Evolutionary conservation across 2,797 vertebrate species (phyloP), one percentile per base, ranked within the genome.

Genomic region (Fistularia commersonii): DNA sequence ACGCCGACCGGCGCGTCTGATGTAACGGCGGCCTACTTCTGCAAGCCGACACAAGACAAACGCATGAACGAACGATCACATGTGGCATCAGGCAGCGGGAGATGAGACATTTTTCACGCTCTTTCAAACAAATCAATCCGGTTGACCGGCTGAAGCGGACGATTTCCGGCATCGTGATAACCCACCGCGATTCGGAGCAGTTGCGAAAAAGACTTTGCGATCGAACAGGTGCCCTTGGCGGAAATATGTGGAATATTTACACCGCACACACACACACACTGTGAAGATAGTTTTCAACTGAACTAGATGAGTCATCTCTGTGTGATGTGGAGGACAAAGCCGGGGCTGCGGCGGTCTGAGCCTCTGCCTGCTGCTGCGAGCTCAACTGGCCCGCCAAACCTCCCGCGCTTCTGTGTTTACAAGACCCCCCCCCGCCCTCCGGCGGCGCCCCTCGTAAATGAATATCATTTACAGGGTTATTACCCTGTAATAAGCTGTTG

Each of bases 11-110:
- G 54, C 61, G 65, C 67, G 53, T 69, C 79, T 87, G 82, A 84
- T 66, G 84, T 85, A 87, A 86, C 72, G 72, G 62, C 80, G 86
- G 54, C 87, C 87, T 77, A 84, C 55, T 87, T 89, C 61, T 46
- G 53, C 66, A 11, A 53, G 50, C 31, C 59, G 58, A 45, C 42
- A 35, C 31, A 11, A 31, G 45, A 36, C 46, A 11, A 35, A 45
- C 11, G 37, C 36, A 57, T 46, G 34, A 32, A 66, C 51, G 44
- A 45, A 34, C 23, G 38, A 46, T 45, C 38, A 48, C 51, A 57
- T 13, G 14, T 13, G 31, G 23, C 8, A 6, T 32, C 11, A 34
- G n/a, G 10, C 43, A 13, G 15, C n/a, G n/a, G n/a, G n/a, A n/a
- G n/a, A n/a, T n/a, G n/a, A n/a, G n/a, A n/a, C n/a, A n/a, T n/a